Evolutionary conservation across 1,140 invertebrate genomes (phyloP), one percentile per base, ranked within the genome.

Genomic region (Augochlora pura): DNA sequence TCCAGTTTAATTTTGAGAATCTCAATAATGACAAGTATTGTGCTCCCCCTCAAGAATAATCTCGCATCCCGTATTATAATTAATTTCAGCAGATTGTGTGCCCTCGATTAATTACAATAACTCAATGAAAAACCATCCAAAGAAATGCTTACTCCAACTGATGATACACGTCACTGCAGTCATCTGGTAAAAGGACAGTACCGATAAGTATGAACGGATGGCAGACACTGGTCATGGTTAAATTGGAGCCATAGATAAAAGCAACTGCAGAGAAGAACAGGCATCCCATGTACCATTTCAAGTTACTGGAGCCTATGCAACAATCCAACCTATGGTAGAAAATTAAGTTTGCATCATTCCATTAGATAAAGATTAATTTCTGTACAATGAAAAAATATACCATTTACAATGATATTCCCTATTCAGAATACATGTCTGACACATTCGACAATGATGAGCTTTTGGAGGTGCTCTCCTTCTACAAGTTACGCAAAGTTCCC

Each of bases 141-240:
- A 52, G 52, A 12, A 60, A 84, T 86, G 93, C 94, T 93, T 94
- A 96, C 95, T 94, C 92, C 81, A 94, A 94, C 78, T 95, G 94
- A 90, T 94, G 93, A 91, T 96, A 96, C 10, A 95, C 95, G 90
- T 96, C 95, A 77, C 94, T 95, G 89, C 96, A 96, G 84, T 96
- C 94, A 87, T 96, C 94, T 6, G 96, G 96, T 85, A 96, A 88
- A 57, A 96, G 91, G 78, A 96, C 92, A 12, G 93, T 93, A 46
- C 94, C 94, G 86, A 94, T 94, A 12, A 95, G 87, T 87, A 94
- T 93, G 83, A 95, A 95, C 3, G 95, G 95, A 91, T 96, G 95
- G 86, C 96, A 96, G 3, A 96, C 94, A 46, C 95, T 95, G 5
- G 96, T 96, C 72, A 96, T 92, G 5, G 95, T 95, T 76, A 96